Base-by-base conservation (phyloP, 1,140 invertebrate genomes). In the Diploscapter pachys region DNA sequence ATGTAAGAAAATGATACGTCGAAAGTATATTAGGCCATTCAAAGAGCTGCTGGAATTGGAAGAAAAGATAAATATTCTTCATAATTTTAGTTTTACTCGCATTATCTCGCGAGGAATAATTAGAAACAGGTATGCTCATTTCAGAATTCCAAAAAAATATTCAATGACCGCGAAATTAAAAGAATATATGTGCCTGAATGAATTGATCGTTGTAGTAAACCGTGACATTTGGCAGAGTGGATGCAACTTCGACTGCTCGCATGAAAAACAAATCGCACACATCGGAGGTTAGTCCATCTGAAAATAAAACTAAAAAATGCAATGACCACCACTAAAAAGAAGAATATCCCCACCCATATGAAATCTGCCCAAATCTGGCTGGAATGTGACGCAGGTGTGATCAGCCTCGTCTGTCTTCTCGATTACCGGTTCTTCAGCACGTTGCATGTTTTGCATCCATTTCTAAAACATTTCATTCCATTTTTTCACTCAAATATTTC, bases 401-500 rank as follows among this genome's bases (percentile, higher is more conserved):
- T 98, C 96, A 62, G 92, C 90, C n/a, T 89, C 90, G 90, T 88
- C 91, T 90, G 80, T 80, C 3, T 86, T 80, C 31, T 52, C 13
- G 48, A 61, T 91, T 85, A 91, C 92, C 2, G 93, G 91, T 56
- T 96, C 93, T 2, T 91, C 91, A 2, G 93, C 90, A 87, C 94
- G 95, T 2, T 89, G 89, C 96, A 99, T 99, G 85, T 99, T 99
- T 65, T 91, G 88, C 5, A 89, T 91, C 96, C 96, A 99, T 2
- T 91, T 92, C 90, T 95, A 79, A 48, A 86, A 85, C 71, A 73
- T 79, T 5, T 48, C n/a, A 63, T 71, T 63, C 9, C 4, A 9
- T 31, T 31, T 65, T 64, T 9, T 8, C 63, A 8, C 13, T 8
- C 8, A 6, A 63, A 4, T 48, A n/a, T 56, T 8, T 4, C 48